Evolutionary conservation across 2,888 invertebrate species (phyloP), one percentile per base, ranked within the genome.

Genomic region (Pristionchus entomophagus): DNA sequence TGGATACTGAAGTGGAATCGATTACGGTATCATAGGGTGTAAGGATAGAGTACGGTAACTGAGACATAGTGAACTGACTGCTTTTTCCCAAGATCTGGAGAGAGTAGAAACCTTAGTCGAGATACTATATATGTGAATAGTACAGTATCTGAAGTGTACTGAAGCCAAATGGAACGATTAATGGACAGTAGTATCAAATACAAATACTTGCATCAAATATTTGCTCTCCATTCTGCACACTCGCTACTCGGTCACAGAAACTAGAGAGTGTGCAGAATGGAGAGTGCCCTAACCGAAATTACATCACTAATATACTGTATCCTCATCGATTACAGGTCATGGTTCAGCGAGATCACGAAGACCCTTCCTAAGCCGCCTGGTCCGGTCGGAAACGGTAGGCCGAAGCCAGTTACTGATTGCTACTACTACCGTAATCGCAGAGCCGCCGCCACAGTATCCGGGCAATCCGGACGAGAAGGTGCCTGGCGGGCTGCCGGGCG

Each of bases 291-390:
- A 45, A n/a, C n/a, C n/a, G 45, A 45, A 45, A 45, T 45, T 45
- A 45, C 45, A 45, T 45, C 14, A 45, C 14, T 45, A 6, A 45
- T 45, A 45, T 45, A 45, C 14, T 45, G 45, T 14, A 45, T 45
- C 45, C 45, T 5, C 5, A 56, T 56, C 45, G 77, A 45, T 86
- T 87, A 82, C 82, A 91, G 91, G 69, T 86, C 88, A 12, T 92
- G 92, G 92, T 92, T 92, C 86, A 87, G 49, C 19, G 92, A 91
- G 78, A 93, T 92, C 59, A 89, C 90, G 19, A 91, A 92, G 84
- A 92, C 92, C 17, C 86, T 92, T 17, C 89, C 84, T 5, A 35
- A 38, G 45, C 22, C 45, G 4, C 32, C 53, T 19, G 32, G 35
- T 17, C 81, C 56, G n/a, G 88, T 88, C n/a, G 91, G 88, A 87